Evolutionary conservation across 1,140 invertebrate genomes (phyloP), one percentile per base, ranked within the genome.

Genomic region (Arion vulgaris): DNA sequence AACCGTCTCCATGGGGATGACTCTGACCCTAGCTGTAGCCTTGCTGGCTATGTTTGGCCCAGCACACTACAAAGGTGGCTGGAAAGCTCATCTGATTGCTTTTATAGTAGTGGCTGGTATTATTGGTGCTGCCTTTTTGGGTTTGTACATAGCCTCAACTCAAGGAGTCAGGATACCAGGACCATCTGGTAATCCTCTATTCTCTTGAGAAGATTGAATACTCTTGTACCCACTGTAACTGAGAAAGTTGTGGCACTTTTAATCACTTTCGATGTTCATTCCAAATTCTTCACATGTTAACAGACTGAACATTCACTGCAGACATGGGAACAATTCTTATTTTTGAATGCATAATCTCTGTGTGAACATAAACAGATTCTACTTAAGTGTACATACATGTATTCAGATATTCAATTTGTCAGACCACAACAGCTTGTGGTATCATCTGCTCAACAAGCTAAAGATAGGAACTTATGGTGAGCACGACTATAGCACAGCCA

Each of bases 1-100:
- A 1, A 75, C 89, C 13, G 89, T 91, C 7, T 88, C 89, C 69
- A 90, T 91, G 76, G n/a, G 89, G 11, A 90, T 88, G 76, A 88
- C 89, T 0, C 80, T 91, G 23, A 90, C 89, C 17, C 85, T 89
- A 23, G 88, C 89, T 83, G 79, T 86, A 11, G 87, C 89, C 15
- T 81, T 91, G 38, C 85, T 91, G 36, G 82, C 83, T 38, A 82
- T 86, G 11, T 68, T 91, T 13, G 90, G 83, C 57, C 90, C 90
- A 11, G 86, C 88, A 1, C 66, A 75, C 39, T 90, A 88, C 79
- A 77, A 81, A 34, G 74, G 83, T 7, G 80, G 74, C 0, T 87
- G 84, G 86, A 88, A 85, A 82, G 85, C 88, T 0, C 83, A 84
- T 38, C 28, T 84, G n/a, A 86, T 86, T 45, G 85, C 88, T 32